A percentile compares a stretch with the other conserved stretches of the same genome.
phyloP scores from a whole-genome alignment of 2,888 invertebrate species.

The Fragum whitleyi region DNA sequence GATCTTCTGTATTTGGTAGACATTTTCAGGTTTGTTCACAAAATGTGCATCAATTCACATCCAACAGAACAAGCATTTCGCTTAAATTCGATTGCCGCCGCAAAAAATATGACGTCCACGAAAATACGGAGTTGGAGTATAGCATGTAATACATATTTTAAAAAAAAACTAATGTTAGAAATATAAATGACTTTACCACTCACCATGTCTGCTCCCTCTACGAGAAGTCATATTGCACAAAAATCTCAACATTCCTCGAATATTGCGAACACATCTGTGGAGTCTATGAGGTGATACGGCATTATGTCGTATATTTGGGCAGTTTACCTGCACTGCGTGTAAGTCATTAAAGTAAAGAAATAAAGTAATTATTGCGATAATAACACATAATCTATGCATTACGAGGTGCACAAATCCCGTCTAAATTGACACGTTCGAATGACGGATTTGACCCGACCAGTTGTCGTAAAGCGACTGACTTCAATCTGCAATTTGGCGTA shows the following conservation, averaged over 20 bases:
- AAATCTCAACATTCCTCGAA: background rate
- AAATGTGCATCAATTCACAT: too few relatives aligned
- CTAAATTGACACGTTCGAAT: background rate
- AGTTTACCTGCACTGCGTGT: background rate
- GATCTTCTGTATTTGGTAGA: too few relatives aligned
- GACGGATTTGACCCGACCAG: background rate
- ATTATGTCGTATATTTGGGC: constrained; percentile 1
- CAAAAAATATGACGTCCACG: too few relatives aligned
- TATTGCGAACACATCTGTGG: background rate
- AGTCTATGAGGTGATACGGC: background rate
- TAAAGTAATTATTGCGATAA: background rate
- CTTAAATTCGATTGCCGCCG: too few relatives aligned
- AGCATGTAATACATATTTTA: too few relatives aligned
- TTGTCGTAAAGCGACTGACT: background rate
- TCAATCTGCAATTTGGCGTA: background rate
- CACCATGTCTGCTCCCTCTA: background rate
- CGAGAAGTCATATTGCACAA: background rate
- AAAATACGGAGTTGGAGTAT: too few relatives aligned
- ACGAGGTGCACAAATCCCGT: background rate
- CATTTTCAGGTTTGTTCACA: too few relatives aligned
- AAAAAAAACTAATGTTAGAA: too few relatives aligned
- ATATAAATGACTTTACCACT: background rate
- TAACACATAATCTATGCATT: constrained; percentile 14
- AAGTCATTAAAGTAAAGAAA: background rate
- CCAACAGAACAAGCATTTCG: too few relatives aligned